Conservation (phyloP, 92 coral and sea anemone genomes). For the Isaurus tuberculatus region DNA sequence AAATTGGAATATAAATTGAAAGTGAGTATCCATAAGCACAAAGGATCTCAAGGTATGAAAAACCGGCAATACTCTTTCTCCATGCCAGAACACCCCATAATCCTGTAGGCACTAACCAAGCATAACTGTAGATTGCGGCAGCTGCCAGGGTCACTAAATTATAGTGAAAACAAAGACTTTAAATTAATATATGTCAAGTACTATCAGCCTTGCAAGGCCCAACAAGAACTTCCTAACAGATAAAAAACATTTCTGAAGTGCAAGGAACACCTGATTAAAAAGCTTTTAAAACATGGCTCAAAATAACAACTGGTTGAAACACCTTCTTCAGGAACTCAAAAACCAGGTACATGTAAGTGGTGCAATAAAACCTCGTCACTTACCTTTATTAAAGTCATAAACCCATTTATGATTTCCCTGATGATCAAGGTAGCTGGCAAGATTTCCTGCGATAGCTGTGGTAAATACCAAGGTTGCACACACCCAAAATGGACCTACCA, state of each 20-base stretch:
- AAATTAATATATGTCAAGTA: too few species aligned
- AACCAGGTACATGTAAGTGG: too few species aligned
- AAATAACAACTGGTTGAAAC: too few species aligned
- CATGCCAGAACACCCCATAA: constrained; percentile 90
- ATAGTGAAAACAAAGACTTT: not conserved
- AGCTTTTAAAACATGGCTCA: too few species aligned
- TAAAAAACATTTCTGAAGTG: too few species aligned
- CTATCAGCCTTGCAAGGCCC: too few species aligned
- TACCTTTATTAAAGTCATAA: constrained; percentile 97
- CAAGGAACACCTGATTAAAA: too few species aligned
- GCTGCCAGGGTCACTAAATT: constrained; percentile 93
- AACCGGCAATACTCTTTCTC: constrained; percentile 95
- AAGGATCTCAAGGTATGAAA: constrained; percentile 93
- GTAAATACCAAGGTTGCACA: constrained; percentile 97
- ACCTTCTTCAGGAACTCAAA: too few species aligned
- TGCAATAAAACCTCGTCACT: too few species aligned
- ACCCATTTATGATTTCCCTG: constrained; percentile 94
- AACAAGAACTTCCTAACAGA: too few species aligned
- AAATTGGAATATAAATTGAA: constrained; percentile 92
- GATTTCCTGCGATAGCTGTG: constrained; percentile 95
- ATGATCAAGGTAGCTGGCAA: constrained; percentile 86
- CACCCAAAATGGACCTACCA: constrained; percentile 97
- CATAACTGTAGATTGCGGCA: constrained; percentile 91
- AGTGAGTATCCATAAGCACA: constrained; percentile 98
- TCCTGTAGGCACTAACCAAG: constrained; percentile 87